Conservation (phyloP, 2,113 vertebrate genomes). For the Ancistrus triradiatus region DNA sequence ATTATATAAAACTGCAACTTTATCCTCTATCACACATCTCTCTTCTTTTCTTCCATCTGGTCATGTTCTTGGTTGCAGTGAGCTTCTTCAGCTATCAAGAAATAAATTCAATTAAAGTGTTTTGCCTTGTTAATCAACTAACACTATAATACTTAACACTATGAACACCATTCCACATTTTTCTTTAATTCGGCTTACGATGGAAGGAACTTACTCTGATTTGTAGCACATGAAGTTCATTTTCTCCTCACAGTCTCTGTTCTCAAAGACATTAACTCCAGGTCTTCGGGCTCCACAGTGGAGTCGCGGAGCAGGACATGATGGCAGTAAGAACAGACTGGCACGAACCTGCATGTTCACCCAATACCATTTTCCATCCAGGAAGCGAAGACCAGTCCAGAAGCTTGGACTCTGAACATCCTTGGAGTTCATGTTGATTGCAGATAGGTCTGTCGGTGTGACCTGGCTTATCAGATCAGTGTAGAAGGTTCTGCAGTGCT, state of each 20-base stretch:
- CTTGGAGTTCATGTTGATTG: not conserved
- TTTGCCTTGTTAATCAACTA: too few species aligned
- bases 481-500: not conserved
- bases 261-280: not conserved
- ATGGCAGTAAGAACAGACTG: not conserved
- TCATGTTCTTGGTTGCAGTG: too few species aligned
- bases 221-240: not conserved
- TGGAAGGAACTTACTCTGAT: too few species aligned
- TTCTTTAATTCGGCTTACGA: too few species aligned
- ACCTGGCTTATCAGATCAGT: not conserved
- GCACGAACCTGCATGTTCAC: not conserved
- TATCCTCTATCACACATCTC: too few species aligned
- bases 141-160: too few species aligned
- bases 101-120: too few species aligned
- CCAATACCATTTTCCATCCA: not conserved
- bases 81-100: too few species aligned
- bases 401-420: not conserved
- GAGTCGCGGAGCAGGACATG: not conserved
- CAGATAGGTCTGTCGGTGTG: not conserved
- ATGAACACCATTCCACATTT: not conserved
- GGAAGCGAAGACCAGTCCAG: not conserved
- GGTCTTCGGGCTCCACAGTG: not conserved
- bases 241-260: not conserved
- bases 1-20: too few species aligned
- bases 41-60: too few species aligned